Evolutionary conservation across 1,140 invertebrate genomes (phyloP), one percentile per base, ranked within the genome.

Genomic region (Steinernema feltiae): DNA sequence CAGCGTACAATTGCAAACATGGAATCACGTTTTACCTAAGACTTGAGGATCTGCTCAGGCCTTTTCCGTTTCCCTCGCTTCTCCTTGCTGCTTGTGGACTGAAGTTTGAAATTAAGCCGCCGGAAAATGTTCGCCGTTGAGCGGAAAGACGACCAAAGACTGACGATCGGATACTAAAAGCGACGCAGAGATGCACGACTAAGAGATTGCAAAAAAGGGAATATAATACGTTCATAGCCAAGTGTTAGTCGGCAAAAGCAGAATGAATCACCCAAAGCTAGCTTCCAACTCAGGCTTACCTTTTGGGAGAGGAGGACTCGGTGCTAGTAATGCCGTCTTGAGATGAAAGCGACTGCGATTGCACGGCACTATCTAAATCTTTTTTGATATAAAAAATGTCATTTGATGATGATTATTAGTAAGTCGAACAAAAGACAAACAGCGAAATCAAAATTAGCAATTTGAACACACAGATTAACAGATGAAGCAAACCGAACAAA

Each of bases 201-300:
- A 21, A n/a, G 7, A 63, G 35, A 7, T 41, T 18, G n/a, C n/a
- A n/a, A 41, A 41, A 7, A 41, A 18, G 35, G 35, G 18, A 18
- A 41, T 27, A 27, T 7, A 63, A 63, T 63, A 46, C 7, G 41
- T 46, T 46, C 3, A 63, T 63, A 63, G 53, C 53, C 24, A 27
- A 7, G 53, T 63, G 53, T 63, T 63, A 63, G 53, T 63, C 15
- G 53, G 53, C 53, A 27, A 7, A 63, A 63, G 53, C 53, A 63
- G 7, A 63, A 15, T 21, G 15, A 27, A 27, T 27, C 24, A 27
- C 15, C 24, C 24, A 12, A 21, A 27, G 53, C 7, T 7, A 12
- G 15, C 24, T 41, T 18, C 35, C 35, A 18, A 46, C 7, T 12
- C 41, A n/a, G n/a, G n/a, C 41, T 46, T 63, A 63, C 53, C 53